Conservation (phyloP, 2,113 vertebrate genomes). For the Cyphomyrus discorhynchus region DNA sequence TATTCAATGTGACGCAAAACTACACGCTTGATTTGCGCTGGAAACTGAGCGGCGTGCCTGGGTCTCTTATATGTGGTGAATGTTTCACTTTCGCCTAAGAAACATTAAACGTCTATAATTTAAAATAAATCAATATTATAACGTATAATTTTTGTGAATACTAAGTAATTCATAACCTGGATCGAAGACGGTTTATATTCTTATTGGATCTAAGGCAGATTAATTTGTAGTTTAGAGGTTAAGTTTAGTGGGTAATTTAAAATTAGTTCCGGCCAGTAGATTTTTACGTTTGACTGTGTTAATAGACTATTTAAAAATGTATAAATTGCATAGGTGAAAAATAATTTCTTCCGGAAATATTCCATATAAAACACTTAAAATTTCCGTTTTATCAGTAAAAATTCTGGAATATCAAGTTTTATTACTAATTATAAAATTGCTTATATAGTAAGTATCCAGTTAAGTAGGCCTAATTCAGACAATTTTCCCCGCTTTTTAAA, state of each 20-base stretch:
- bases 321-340: not conserved
- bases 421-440: not conserved
- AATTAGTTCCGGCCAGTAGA: not conserved
- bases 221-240: not conserved
- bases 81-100: not conserved
- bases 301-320: not conserved
- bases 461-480: not conserved
- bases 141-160: not conserved
- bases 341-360: not conserved
- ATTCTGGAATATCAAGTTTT: not conserved
- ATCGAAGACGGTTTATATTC: not conserved
- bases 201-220: not conserved
- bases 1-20: conserved; percentile 12
- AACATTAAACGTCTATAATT: not conserved
- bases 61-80: not conserved
- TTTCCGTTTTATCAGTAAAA: not conserved
- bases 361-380: not conserved
- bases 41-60: not conserved
- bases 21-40: conserved; percentile 9
- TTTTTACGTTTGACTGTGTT: not conserved
- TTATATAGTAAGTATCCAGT: not conserved
- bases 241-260: not conserved
- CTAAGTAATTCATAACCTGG: not conserved
- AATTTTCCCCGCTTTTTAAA: not conserved
- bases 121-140: not conserved